These are phyloP conservation scores for Sitodiplosis mosellana DNA, from an alignment of 1,140 invertebrate genomes.

Conservation along the genomic window DNA sequence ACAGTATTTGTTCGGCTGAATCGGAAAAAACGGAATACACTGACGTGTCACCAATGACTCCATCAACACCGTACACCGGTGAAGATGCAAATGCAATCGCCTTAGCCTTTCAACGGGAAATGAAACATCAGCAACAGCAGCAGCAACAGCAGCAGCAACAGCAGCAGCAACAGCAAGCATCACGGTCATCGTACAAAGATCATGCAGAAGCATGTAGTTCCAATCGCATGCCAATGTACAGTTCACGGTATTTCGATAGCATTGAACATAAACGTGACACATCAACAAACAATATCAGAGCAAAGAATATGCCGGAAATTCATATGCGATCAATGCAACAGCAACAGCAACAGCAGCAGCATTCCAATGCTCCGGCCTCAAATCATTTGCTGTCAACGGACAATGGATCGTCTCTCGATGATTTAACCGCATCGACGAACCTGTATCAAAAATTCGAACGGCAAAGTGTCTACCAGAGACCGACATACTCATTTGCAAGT, in stretches of 20 bases:
- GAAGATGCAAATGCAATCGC: background rate
- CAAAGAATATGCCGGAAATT: constrained; percentile 5
- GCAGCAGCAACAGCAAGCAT: background rate
- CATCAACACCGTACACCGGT: constrained; percentile 8
- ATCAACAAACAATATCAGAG: constrained; percentile 11
- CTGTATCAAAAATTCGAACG: too few species aligned
- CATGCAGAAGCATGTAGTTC: constrained; percentile 20
- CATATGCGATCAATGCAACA: background rate
- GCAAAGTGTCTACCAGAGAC: too few species aligned
- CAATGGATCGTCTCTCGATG: too few species aligned
- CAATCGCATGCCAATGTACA: constrained; percentile 22
- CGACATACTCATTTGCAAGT: too few species aligned
- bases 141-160: constrained; percentile 6
- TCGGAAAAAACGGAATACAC: constrained; percentile 25
- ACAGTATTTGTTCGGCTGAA: constrained; percentile 28
- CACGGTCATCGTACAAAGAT: constrained; percentile 18
- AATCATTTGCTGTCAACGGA: too few species aligned
- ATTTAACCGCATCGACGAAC: constrained; percentile 9
- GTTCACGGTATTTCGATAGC: constrained; percentile 1
- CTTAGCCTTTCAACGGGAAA: background rate
- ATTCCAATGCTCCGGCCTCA: constrained; percentile 8
- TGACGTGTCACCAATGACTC: constrained; percentile 22
- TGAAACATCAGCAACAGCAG: background rate
- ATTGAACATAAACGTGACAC: constrained; percentile 5
- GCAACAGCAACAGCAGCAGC: background rate